Percentiles rank a stretch among this genome's conserved stretches.
Conservation (phyloP, 2,797 vertebrate genomes). For the Ceyx erithaca region DNA sequence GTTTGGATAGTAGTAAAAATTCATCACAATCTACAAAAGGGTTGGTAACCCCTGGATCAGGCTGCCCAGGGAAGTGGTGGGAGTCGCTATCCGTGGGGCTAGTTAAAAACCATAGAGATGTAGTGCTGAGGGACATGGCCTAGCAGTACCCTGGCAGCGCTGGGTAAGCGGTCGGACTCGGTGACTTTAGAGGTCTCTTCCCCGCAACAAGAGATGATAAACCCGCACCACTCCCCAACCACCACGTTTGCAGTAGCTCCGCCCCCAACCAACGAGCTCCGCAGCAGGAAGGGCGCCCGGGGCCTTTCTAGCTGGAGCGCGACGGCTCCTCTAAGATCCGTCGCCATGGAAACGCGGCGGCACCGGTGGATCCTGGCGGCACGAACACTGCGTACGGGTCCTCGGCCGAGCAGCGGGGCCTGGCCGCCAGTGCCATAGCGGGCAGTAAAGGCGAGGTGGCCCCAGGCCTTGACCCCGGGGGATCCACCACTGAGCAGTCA, state of each 20-base stretch:
- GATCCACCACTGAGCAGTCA: no score
- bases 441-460: no score
- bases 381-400: no score
- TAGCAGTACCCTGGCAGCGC: background rate
- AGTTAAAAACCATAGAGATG: background rate
- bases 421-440: no score
- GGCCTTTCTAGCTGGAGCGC: no score
- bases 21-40: background rate
- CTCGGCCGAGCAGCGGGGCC: no score
- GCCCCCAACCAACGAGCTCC: fast-evolving
- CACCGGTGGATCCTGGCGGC: no score
- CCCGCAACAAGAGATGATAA: no score
- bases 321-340: no score
- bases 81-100: background rate
- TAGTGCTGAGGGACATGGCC: background rate
- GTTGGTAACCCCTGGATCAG: background rate
- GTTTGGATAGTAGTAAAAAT: background rate
- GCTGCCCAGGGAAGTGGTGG: background rate
- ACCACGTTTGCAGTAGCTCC: background rate
- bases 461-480: no score
- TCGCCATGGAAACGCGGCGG: no score
- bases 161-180: background rate
- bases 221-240: fast-evolving
- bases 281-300: background rate
- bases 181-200: background rate